Base-by-base conservation (phyloP, 1,140 invertebrate species). In the Periplaneta americana region DNA sequence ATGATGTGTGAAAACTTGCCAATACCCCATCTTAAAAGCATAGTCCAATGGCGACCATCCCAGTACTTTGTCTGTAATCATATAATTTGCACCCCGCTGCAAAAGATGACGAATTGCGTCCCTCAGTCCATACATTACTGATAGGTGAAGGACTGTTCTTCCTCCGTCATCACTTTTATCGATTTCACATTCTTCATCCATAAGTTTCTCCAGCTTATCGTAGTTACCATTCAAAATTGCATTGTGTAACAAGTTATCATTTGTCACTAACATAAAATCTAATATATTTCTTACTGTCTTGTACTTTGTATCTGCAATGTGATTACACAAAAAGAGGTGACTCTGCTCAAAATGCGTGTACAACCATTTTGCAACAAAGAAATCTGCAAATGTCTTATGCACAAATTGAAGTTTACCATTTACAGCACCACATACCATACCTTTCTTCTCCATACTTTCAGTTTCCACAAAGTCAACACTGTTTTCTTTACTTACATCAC, bases 311-410 rank as follows among this genome's bases (percentile, higher is more conserved):
- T 78, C 76, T 31, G 32, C 28, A 1, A 35, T 34, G 8, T 34
- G 34, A 34, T 78, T 18, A n/a, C 36, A 32, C 6, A 36, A 32
- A 11, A 78, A 78, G 13, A 33, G 11, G 11, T 34, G 76, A 17
- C 37, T 39, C 11, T 1, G 11, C 37, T 2, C 11, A 6, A 39
- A 4, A 31, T 82, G 32, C 3, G 22, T 2, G 34, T 15, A n/a
- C 28, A 82, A 81, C 66, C 39, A 82, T 28, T 37, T 66, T 39
- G 82, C 82, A 81, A 57, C 74, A 81, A 76, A n/a, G n/a, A n/a
- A n/a, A n/a, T n/a, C n/a, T n/a, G n/a, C n/a, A n/a, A n/a, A n/a
- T n/a, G n/a, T n/a, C n/a, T n/a, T n/a, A n/a, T n/a, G n/a, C n/a
- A n/a, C n/a, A n/a, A n/a, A n/a, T n/a, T n/a, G n/a, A n/a, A n/a